Evolutionary conservation across 2,888 invertebrate genomes (phyloP), one percentile per base, ranked within the genome.

Genomic region (Stenichneumon culpator): DNA sequence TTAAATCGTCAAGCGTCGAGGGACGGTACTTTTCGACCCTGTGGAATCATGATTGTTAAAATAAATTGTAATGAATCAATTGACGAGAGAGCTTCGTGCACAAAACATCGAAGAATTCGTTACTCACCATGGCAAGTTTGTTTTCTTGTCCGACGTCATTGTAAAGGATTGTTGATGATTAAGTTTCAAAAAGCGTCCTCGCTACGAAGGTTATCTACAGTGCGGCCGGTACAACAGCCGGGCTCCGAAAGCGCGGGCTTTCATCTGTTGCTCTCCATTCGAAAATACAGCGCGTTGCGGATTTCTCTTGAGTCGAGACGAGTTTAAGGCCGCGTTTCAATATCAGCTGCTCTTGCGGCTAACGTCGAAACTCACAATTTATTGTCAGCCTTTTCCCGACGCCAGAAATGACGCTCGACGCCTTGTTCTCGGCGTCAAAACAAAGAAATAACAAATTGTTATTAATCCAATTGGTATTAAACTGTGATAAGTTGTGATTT

Each of bases 1-100:
- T 98, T 63, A 99, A 95, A 92, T 99, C 99, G 90, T 97, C 97
- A 87, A 99, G 95, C 83, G 96, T 97, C 68, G 96, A 96, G 6
- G 99, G 99, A 28, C 99, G 97, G 94, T 99, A 99, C 94, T 99
- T 99, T 94, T 99, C 99, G 36, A 99, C 99, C 99, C 99, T 98
- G 93, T 82, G 86, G 5, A 70, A 78, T 69, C 9, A 50, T 1
- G 44, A 88, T 83, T 25, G 80, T 63, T 60, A 84, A 79, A 28
- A 73, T 82, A 78, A 79, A 67, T 9, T 14, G n/a, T 69, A n/a
- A 25, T 52, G 11, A 25, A 57, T 28, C 5, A 16, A 32, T 28
- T 16, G 14, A 32, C 16, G 14, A 32, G 3, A 50, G 9, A 50
- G 5, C 32, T 9, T 19, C 0, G 11, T 11, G 9, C 14, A 9